Evolutionary conservation across 92 coral and sea anemone species (phyloP), one percentile per base, ranked within the genome.

Genomic region (Pocillopora grandis): DNA sequence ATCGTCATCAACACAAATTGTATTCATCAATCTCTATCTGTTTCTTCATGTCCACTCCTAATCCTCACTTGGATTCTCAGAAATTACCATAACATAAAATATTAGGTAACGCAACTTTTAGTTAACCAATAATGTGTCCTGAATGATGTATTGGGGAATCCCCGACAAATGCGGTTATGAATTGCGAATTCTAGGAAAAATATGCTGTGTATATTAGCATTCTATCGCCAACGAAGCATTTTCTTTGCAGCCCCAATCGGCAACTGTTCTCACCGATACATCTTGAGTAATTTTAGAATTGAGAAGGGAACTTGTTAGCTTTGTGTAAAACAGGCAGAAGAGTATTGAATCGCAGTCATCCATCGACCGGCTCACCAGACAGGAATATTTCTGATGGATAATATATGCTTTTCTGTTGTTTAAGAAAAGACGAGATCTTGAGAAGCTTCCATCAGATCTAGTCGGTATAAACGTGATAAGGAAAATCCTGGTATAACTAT

Each of bases 111-210:
- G 71, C 8, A 42, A 63, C 27, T 12, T 33, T 11, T 0, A 18
- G 0, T 36, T 37, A 76, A 14, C 82, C 82, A 78, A 78, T 78
- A 60, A 78, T 7, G 15, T 78, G 15, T 78, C 15, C 17, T 60
- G 31, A 20, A 23, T 4, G 12, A 35, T 10, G 1, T 0, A n/a
- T 19, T 16, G 12, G 82, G 82, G 82, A 78, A 78, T 78, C 82
- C 82, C 82, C 72, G 16, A 4, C 0, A 4, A 10, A 8, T 36
- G 56, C 62, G 12, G 3, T 18, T 20, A 70, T 36, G 8, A 42
- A 42, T 42, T 3, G 5, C 4, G 52, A 3, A 31, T 78, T 78
- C 82, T 3, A 6, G 71, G 82, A 78, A 78, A 64, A n/a, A 42
- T 19, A 66, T 1, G 8, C 1, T 3, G 10, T 36, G 18, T 2